Base-by-base conservation (phyloP, 2,113 vertebrate genomes). In the Camelus bactrianus region DNA sequence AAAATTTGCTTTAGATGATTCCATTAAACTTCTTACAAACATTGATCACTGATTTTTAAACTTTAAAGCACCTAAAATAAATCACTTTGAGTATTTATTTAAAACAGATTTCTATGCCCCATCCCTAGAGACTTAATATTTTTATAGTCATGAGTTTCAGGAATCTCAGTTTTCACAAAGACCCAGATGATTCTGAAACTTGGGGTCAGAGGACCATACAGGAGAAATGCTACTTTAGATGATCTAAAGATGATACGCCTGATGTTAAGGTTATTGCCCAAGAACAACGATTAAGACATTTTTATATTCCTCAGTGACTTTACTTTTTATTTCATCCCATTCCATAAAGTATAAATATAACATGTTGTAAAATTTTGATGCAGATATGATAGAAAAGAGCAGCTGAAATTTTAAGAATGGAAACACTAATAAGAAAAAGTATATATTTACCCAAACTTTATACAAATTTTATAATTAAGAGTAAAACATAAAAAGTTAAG, bases 1-100 rank as follows among this genome's bases (percentile, higher is more conserved):
- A 35, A 86, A 69, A 6, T 72, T 30, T 62, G 3, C 17, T 95
- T 83, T 65, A 69, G 19, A 50, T 52, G 32, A 88, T 56, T 62
- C 48, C 58, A 88, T 76, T 96, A 73, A 92, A 92, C 8, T 86
- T 89, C 20, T 67, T 90, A 83, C 35, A 93, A 58, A 87, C 3
- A 56, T 15, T n/a, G 8, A 62, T 46, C 70, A 42, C 26, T 87
- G 24, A 89, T 79, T 86, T 28, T 89, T 26, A 94, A n/a, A 67
- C 6, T 65, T 60, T 46, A 81, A 8, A 48, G 26, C 22, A 65
- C 7, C 12, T 73, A 83, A 70, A 67, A 32, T 73, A 70, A 86
- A 60, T 92, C 17, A 79, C 8, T 32, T 24, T 19, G n/a, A 79
- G 35, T 58, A 69, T 88, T 60, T 8, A 32, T 75, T 76, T 87